Evolutionary conservation across 1,140 invertebrate species (phyloP), one percentile per base, ranked within the genome.

Genomic region (Cydia splendana): DNA sequence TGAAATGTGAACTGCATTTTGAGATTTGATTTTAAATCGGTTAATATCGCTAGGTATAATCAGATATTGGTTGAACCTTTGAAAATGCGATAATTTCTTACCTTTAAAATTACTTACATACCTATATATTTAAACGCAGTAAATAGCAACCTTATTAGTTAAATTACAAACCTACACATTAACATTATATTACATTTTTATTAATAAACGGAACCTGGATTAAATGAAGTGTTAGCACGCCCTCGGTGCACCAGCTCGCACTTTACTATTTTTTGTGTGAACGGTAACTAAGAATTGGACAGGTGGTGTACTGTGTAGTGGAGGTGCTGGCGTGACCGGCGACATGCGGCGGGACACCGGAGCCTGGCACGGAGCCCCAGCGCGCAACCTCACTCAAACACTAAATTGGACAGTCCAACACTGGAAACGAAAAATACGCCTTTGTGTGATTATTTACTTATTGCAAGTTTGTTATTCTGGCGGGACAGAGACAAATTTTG

Each of bases 271-370:
- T 24, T 24, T 24, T 24, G 0, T 1, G 24, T 24, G 24, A 24
- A 24, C 1, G 24, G 2, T 34, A 34, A 34, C 30, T 3, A 34
- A n/a, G n/a, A n/a, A n/a, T 34, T 34, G 9, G 57, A 24, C 20
- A 53, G 51, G 42, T 20, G 75, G 48, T 34, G 10, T n/a, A 30
- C 15, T 15, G 20, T 30, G 30, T 12, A 34, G 10, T 13, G 65
- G 51, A 38, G 65, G 53, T 65, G 76, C 77, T 88, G 78, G 84
- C 88, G 89, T 91, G 88, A 88, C 85, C 84, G 80, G 83, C 80
- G 82, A 89, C 87, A 87, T 84, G 86, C 86, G 84, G 82, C 85
- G 84, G 81, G 84, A 86, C 85, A 84, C 81, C 83, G 79, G 83
- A 76, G 81, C 82, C 85, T 82, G 88, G 88, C 85, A 88, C 86